phyloP scores from a whole-genome alignment of 2,888 invertebrate species.

The Busseola fusca region DNA sequence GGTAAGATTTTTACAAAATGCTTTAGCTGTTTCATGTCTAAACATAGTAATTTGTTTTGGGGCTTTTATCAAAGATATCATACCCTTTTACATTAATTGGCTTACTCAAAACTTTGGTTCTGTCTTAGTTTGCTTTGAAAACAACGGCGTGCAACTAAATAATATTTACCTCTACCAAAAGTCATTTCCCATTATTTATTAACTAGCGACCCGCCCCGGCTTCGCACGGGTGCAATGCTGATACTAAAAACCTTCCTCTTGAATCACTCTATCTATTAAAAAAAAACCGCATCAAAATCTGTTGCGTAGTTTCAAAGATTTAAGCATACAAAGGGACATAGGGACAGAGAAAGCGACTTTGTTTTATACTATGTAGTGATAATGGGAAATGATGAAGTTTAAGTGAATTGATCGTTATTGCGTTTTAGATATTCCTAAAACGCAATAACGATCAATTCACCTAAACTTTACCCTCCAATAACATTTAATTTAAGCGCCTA shows the following conservation, averaged over 20 bases:
- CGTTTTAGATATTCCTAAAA: constrained; percentile 31
- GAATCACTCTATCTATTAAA: too few relatives aligned
- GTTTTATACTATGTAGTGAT: too few relatives aligned
- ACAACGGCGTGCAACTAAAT: neutral
- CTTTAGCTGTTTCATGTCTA: neutral
- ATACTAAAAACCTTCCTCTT: too few relatives aligned
- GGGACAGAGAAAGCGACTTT: too few relatives aligned
- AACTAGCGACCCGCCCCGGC: too few relatives aligned
- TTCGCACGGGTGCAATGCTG: too few relatives aligned
- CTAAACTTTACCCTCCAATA: constrained; percentile 37
- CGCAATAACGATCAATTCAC: constrained; percentile 46
- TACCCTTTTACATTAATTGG: too few relatives aligned
- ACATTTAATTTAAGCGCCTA: constrained; percentile 38
- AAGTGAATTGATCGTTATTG: constrained; percentile 45
- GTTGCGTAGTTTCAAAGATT: too few relatives aligned
- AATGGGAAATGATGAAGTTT: too few relatives aligned
- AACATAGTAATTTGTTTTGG: neutral
- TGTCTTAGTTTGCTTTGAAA: neutral
- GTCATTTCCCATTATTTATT: constrained; percentile 14
- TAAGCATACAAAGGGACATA: too few relatives aligned
- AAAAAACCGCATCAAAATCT: too few relatives aligned
- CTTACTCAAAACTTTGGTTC: neutral
- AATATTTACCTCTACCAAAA: neutral
- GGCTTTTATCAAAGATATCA: too few relatives aligned
- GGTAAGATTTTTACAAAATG: neutral